Percentiles rank a stretch among this genome's conserved stretches.
phyloP scores from a whole-genome alignment of 2,888 invertebrate species.

The Drosophila phalerata region DNA sequence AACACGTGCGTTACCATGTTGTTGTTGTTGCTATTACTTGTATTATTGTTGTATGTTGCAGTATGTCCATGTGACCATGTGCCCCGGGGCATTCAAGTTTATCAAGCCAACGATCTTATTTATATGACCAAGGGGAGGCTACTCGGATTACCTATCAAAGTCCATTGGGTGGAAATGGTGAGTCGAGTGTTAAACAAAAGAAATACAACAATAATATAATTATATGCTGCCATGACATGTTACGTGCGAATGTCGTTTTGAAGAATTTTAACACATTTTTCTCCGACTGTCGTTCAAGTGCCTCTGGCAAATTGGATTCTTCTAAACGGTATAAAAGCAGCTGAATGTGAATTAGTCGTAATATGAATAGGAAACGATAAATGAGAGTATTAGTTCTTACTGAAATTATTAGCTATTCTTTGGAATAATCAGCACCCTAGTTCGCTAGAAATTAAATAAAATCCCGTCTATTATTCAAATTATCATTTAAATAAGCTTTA shows the following conservation, averaged over 20 bases:
- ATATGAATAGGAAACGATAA: neutral
- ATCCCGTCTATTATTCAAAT: neutral
- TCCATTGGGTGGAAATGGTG: slow-evolving; percentile 14
- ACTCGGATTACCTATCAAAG: slow-evolving; percentile 27
- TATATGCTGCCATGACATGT: slow-evolving; percentile 74
- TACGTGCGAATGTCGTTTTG: slow-evolving; percentile 68
- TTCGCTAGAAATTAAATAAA: neutral
- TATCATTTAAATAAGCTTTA: neutral
- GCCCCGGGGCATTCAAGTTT: slow-evolving; percentile 55
- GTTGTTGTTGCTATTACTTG: slow-evolving; percentile 36
- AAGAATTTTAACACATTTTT: slow-evolving; percentile 64
- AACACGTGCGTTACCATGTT: slow-evolving; percentile 70
- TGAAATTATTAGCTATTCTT: neutral
- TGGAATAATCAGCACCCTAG: neutral
- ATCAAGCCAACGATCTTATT: slow-evolving; percentile 64
- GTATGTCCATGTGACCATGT: slow-evolving; percentile 29
- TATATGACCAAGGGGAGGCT: slow-evolving; percentile 41
- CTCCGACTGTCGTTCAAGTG: slow-evolving; percentile 9
- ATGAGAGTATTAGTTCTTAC: neutral
- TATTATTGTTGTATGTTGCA: slow-evolving; percentile 37
- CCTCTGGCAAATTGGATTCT: neutral
- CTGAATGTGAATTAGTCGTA: neutral
- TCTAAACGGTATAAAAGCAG: neutral
- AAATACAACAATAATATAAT: slow-evolving; percentile 69
- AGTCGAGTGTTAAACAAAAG: slow-evolving; percentile 51